These are phyloP conservation scores for Crocallis elinguaria DNA, from an alignment of 2,888 invertebrate species.

Conservation along the genomic window DNA sequence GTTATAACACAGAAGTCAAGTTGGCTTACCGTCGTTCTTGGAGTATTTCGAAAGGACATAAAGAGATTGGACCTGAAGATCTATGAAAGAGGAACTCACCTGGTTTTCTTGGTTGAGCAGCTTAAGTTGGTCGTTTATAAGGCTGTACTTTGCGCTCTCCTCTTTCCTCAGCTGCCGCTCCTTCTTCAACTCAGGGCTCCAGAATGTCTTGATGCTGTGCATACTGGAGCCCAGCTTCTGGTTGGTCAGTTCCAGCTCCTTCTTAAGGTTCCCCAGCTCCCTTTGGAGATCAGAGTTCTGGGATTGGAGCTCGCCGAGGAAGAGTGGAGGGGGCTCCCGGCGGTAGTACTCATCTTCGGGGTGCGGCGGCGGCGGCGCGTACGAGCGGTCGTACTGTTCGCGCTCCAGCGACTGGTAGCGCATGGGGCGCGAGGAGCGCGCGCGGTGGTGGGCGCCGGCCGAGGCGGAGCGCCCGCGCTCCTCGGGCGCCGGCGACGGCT, in stretches of 20 bases:
- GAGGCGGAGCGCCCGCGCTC: slow-evolving; percentile 91
- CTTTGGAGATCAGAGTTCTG: slow-evolving; percentile 98
- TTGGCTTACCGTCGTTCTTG: no score
- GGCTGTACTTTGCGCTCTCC: slow-evolving; percentile 98
- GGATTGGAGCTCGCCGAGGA: slow-evolving; percentile 94
- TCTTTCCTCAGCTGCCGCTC: slow-evolving; percentile 98
- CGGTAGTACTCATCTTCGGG: slow-evolving; percentile 87
- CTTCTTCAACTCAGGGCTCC: slow-evolving; percentile 99
- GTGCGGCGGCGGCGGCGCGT: slow-evolving; percentile 90
- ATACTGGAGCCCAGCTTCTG: slow-evolving; percentile 99
- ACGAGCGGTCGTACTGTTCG: slow-evolving; percentile 91
- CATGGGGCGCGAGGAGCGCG: slow-evolving; percentile 91
- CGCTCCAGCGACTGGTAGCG: slow-evolving; percentile 91
- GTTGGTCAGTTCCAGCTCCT: slow-evolving; percentile 97
- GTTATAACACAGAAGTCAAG: no score
- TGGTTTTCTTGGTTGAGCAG: slow-evolving; percentile 98
- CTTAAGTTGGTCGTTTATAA: slow-evolving; percentile 98
- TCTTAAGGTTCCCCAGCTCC: slow-evolving; percentile 94
- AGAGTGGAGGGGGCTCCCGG: slow-evolving; percentile 86
- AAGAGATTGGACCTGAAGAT: no score
- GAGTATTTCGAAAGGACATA: background rate
- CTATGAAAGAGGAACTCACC: slow-evolving; percentile 86
- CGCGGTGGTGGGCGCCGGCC: slow-evolving; percentile 89
- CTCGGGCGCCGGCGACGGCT: slow-evolving; percentile 92
- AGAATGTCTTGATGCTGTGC: slow-evolving; percentile 99